A percentile compares a stretch with the other conserved stretches of the same genome.
These are phyloP conservation scores for Drosophila malerkotliana DNA, from an alignment of 1,140 invertebrate species.

Conservation along the genomic window DNA sequence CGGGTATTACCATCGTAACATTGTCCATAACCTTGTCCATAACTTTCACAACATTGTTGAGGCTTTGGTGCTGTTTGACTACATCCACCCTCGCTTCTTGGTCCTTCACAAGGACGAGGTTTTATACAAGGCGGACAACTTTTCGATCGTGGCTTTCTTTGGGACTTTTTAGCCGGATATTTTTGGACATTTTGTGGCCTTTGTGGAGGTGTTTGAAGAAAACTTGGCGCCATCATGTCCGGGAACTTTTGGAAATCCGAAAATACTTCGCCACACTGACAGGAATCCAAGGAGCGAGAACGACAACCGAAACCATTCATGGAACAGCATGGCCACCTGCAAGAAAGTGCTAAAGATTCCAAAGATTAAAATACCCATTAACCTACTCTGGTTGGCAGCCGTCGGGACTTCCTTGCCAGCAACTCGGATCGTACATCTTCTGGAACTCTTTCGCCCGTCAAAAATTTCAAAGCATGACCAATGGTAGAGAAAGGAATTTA, in stretches of 20 bases:
- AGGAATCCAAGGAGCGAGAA: not conserved
- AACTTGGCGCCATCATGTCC: constrained; percentile 46
- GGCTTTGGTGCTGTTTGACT: no score
- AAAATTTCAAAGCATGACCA: constrained; percentile 12
- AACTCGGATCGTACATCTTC: constrained; percentile 18
- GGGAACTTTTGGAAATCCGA: constrained; percentile 54
- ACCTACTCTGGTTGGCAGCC: constrained; percentile 21
- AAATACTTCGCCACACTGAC: not conserved
- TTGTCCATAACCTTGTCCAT: no score
- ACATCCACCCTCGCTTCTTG: no score
- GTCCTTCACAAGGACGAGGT: not conserved
- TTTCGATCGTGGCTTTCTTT: not conserved
- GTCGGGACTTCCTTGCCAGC: not conserved
- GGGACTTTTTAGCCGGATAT: not conserved
- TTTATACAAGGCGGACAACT: not conserved
- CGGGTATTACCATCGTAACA: no score
- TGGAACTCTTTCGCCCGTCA: not conserved
- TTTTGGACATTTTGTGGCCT: not conserved
- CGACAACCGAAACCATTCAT: not conserved
- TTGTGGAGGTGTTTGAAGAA: constrained; percentile 21
- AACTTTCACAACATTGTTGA: no score
- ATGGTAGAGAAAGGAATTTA: not conserved
- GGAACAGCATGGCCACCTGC: constrained; percentile 3
- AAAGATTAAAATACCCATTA: not conserved
- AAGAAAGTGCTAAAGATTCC: not conserved